Base-by-base conservation (phyloP, 1,140 invertebrate species). In the Sinella curviseta region DNA sequence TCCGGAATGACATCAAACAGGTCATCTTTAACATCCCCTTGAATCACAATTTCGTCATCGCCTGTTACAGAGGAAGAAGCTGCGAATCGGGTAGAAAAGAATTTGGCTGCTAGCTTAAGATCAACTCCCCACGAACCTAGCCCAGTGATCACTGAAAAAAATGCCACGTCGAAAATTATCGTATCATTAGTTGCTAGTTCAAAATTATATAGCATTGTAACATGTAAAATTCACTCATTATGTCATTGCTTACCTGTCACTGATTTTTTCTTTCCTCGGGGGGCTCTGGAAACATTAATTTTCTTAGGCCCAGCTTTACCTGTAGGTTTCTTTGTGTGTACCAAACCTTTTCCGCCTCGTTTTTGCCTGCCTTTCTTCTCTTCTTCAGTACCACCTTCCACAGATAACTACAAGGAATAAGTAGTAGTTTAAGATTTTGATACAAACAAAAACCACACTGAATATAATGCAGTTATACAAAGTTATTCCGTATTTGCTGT, bases 41-140 rank as follows among this genome's bases (percentile, higher is more conserved):
- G 98, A 86, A 99, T 98, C 4, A 99, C 97, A 86, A 99, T 98
- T 89, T 99, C 98, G 91, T 99, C 97, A 80, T 98, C 96, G 17
- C 96, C 97, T 39, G 97, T 98, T 0, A 99, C 96, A 26, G 97
- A 99, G 24, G 97, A 97, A 14, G 98, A 97, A 90, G 98, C 99
- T 4, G 98, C 97, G 90, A 99, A 99, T 87, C 95, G 96, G 77
- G 94, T 94, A 39, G 96, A 95, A 89, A 99, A 99, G 87, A 97
- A 97, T 87, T 99, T 99, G 60, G 96, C 94, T 76, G 98, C 98
- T 80, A 96, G 94, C 89, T 99, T 99, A 67, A 99, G 88, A 88
- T 99, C 97, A 87, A 99, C 98, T 95, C 94, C 95, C 89, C 96
- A 97, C 82, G 94, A 94, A 86, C 92, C 94, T 48, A 97, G 87